Percentiles rank a stretch among this genome's conserved stretches.
phyloP scores from a whole-genome alignment of 2,888 invertebrate genomes.

The Eurytoma californica region DNA sequence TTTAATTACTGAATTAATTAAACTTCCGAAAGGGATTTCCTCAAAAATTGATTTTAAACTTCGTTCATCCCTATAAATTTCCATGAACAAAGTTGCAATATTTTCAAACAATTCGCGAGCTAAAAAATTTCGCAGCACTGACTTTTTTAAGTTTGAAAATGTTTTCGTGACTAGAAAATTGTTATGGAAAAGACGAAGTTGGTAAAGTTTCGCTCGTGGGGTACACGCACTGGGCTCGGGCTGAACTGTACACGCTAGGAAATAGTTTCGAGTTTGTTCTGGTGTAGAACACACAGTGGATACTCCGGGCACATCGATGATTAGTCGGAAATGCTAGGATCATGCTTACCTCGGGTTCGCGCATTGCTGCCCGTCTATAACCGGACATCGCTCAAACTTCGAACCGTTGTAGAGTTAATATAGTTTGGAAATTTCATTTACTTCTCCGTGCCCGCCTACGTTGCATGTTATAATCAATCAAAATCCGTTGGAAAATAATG shows the following conservation, averaged over 20 bases:
- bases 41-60: constrained; percentile 28
- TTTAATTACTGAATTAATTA: constrained; percentile 37
- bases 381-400: constrained; percentile 61
- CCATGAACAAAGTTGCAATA: background rate
- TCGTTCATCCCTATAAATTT: background rate
- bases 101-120: background rate
- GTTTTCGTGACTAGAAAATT: background rate
- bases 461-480: background rate
- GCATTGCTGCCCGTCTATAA: constrained; percentile 35
- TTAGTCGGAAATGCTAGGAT: constrained; percentile 41
- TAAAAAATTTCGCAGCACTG: background rate
- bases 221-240: background rate
- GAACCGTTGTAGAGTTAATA: constrained; percentile 62
- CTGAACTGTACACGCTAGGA: constrained; percentile 24
- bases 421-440: constrained; percentile 54
- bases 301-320: constrained; percentile 35
- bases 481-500: background rate
- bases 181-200: background rate
- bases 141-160: background rate
- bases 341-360: constrained; percentile 34
- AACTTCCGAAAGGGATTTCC: background rate
- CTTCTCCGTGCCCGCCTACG: background rate
- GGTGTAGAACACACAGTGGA: constrained; percentile 21
- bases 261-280: constrained; percentile 46
- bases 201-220: background rate